Evolutionary conservation across 2,888 invertebrate species (phyloP).

Genomic region (Empis livida): DNA sequence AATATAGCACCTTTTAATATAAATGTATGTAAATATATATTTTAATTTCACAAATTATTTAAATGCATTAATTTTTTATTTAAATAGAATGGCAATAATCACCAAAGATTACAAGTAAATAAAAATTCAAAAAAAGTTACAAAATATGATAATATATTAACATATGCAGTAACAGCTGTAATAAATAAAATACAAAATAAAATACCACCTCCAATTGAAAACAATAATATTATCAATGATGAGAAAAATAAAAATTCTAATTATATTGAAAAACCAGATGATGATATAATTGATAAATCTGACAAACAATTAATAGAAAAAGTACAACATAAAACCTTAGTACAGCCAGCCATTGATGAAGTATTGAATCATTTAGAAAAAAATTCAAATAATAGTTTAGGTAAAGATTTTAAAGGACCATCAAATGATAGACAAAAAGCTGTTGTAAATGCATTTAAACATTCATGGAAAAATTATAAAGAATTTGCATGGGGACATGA

Average conservation of each 20-base stretch:
- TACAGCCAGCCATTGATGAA: slow-evolving; percentile 19
- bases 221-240: slow-evolving; percentile 1
- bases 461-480: slow-evolving; percentile 91
- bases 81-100: too few relatives aligned
- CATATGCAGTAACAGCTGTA: neutral
- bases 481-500: slow-evolving; percentile 96
- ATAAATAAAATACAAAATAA: slow-evolving; percentile 1
- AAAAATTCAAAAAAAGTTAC: slow-evolving; percentile 13
- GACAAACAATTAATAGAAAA: slow-evolving; percentile 8
- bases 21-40: slow-evolving; percentile 8
- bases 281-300: slow-evolving; percentile 11
- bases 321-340: slow-evolving; percentile 15
- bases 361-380: slow-evolving; percentile 22
- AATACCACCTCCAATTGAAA: slow-evolving; percentile 12
- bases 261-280: slow-evolving; percentile 4
- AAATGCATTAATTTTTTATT: too few relatives aligned
- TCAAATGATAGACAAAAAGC: slow-evolving; percentile 69
- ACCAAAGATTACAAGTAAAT: slow-evolving; percentile 3
- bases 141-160: slow-evolving; percentile 5
- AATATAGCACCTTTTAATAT: slow-evolving; percentile 18
- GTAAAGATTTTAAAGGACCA: slow-evolving; percentile 46
- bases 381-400: slow-evolving; percentile 18
- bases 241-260: slow-evolving; percentile 3
- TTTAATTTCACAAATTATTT: too few relatives aligned
- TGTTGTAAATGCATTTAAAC: slow-evolving; percentile 77